A percentile compares a stretch with the other conserved stretches of the same genome.
These are phyloP conservation scores for Drosophila pullipes DNA, from an alignment of 2,888 invertebrate species.

Conservation along the genomic window DNA sequence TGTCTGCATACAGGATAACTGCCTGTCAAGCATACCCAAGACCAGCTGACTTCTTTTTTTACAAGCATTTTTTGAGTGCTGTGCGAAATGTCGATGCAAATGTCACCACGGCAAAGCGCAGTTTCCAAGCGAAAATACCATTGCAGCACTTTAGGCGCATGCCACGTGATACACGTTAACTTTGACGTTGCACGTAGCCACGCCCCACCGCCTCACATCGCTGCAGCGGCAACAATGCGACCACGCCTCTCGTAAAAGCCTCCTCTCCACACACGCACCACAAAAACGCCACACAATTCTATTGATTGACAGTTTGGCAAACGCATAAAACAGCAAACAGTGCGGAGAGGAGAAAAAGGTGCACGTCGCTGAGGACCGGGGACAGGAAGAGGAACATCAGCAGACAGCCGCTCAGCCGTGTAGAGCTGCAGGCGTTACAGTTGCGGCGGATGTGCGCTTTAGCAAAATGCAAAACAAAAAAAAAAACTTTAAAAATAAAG, in stretches of 20 bases:
- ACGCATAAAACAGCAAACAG: slow-evolving; percentile 62
- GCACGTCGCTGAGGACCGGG: not conserved
- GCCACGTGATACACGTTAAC: slow-evolving; percentile 64
- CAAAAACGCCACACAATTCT: slow-evolving; percentile 64
- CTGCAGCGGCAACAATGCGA: slow-evolving; percentile 29
- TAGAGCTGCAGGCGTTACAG: slow-evolving; percentile 76
- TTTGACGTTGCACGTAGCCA: slow-evolving; percentile 42
- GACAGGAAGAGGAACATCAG: slow-evolving; percentile 53
- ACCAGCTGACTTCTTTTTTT: slow-evolving; percentile 3
- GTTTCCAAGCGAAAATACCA: slow-evolving; percentile 76
- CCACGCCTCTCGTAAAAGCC: slow-evolving; percentile 26
- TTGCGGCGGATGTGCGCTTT: slow-evolving; percentile 74
- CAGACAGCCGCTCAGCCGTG: slow-evolving; percentile 61
- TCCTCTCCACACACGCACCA: slow-evolving; percentile 21
- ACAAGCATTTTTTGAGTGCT: slow-evolving; percentile 9
- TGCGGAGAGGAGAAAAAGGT: slow-evolving; percentile 1
- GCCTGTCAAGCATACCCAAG: not conserved
- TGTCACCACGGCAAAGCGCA: slow-evolving; percentile 69
- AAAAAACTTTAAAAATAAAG: not conserved
- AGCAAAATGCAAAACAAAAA: slow-evolving; percentile 16
- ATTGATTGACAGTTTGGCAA: slow-evolving; percentile 81
- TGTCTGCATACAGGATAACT: not conserved
- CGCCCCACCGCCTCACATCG: slow-evolving; percentile 34
- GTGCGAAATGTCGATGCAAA: slow-evolving; percentile 61
- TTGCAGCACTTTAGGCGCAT: slow-evolving; percentile 61